Evolutionary conservation across 2,113 vertebrate genomes (phyloP).

Genomic region (Suncus etruscus): DNA sequence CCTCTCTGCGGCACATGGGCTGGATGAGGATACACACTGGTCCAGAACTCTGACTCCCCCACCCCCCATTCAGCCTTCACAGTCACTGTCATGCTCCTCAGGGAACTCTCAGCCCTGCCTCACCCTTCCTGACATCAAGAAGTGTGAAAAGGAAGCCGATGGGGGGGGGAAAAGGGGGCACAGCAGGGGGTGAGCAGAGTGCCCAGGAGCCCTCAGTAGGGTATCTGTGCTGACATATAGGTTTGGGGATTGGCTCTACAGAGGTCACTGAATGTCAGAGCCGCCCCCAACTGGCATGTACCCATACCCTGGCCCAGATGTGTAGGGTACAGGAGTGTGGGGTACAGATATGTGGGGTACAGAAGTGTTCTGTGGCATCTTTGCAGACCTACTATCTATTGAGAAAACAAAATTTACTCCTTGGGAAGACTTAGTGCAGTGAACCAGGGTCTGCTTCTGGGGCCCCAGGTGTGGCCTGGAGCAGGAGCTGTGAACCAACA

Average conservation of each 20-base stretch:
- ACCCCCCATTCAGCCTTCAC: no score
- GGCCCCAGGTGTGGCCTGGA: neutral
- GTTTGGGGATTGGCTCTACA: no score
- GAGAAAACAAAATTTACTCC: neutral
- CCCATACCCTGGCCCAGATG: neutral
- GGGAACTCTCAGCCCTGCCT: neutral
- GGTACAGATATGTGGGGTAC: neutral
- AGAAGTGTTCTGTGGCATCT: rapidly evolving
- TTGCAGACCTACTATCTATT: neutral
- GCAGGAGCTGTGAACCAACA: neutral
- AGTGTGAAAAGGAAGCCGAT: neutral
- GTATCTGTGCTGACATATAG: no score
- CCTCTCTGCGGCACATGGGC: neutral
- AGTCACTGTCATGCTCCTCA: neutral
- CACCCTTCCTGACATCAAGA: neutral
- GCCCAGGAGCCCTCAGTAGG: no score
- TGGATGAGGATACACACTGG: no score
- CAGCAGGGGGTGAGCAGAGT: no score
- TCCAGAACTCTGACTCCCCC: no score
- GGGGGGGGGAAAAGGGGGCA: no score
- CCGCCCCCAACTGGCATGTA: rapidly evolving
- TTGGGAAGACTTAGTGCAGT: rapidly evolving
- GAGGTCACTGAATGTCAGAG: rapidly evolving
- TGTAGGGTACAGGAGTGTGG: neutral
- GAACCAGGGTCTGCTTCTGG: neutral